phyloP scores from a whole-genome alignment of 2,888 invertebrate genomes.

The Drosophila meridionalis region DNA sequence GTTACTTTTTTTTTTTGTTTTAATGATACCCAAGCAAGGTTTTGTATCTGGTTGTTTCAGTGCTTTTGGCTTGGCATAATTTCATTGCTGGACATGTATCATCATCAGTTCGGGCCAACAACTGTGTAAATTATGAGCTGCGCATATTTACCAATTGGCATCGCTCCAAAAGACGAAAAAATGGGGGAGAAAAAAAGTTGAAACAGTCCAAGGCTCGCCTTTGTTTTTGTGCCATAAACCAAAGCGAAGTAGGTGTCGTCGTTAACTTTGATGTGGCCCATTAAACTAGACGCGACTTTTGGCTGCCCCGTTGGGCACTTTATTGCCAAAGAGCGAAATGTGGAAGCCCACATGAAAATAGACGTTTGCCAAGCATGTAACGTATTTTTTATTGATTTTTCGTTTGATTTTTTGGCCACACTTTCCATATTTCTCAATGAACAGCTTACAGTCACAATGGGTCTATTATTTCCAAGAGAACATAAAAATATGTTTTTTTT shows the following conservation, averaged over 20 bases:
- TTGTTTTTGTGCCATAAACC: constrained; percentile 56
- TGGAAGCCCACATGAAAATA: constrained; percentile 45
- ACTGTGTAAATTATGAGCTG: constrained; percentile 78
- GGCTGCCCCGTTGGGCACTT: constrained; percentile 44
- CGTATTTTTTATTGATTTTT: constrained; percentile 29
- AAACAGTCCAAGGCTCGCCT: constrained; percentile 28
- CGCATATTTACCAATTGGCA: constrained; percentile 75
- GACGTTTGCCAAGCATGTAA: constrained; percentile 14
- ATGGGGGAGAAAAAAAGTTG: neutral
- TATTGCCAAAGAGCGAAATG: constrained; percentile 37
- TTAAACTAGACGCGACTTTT: constrained; percentile 65
- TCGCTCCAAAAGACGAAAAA: constrained; percentile 52
- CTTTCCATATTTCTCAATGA: constrained; percentile 37
- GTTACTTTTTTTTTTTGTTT: constrained; percentile 43
- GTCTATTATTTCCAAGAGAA: constrained; percentile 24
- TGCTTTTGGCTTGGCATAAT: constrained; percentile 60
- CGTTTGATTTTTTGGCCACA: constrained; percentile 20
- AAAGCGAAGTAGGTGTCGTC: constrained; percentile 76
- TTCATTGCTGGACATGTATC: constrained; percentile 66
- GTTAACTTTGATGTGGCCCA: constrained; percentile 77
- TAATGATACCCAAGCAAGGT: constrained; percentile 69
- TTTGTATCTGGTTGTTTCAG: constrained; percentile 27
- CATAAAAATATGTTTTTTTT: constrained; percentile 23
- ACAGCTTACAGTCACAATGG: constrained; percentile 37
- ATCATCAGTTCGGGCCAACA: constrained; percentile 60